A percentile compares a stretch with the other conserved stretches of the same genome.
Evolutionary conservation across 1,140 invertebrate genomes (phyloP).

Genomic region (Gryllus bimaculatus): DNA sequence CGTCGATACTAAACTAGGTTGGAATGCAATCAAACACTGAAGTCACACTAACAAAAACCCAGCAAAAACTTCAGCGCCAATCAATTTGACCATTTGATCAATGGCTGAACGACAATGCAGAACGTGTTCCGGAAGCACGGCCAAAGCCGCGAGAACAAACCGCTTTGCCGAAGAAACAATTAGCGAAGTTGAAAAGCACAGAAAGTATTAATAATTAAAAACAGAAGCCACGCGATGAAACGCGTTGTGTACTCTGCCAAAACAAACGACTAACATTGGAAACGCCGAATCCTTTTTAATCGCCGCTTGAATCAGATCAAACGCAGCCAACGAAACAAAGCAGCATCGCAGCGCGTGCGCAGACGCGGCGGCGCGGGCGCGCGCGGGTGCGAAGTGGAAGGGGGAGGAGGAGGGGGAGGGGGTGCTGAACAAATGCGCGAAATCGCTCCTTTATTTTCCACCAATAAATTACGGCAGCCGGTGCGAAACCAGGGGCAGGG

Average conservation of each 20-base stretch:
- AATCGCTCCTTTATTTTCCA: not conserved
- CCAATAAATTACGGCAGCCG: not conserved
- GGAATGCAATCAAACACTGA: too few relatives aligned
- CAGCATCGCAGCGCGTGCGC: not conserved
- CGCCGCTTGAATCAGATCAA: not conserved
- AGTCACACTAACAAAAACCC: too few relatives aligned
- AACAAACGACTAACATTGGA: not conserved
- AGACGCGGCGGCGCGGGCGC: not conserved
- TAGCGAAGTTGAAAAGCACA: not conserved
- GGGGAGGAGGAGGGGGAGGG: too few relatives aligned
- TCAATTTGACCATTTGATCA: not conserved
- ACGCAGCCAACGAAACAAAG: not conserved
- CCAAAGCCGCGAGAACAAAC: too few relatives aligned
- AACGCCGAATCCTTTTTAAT: not conserved
- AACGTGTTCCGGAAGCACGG: not conserved
- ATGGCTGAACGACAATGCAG: not conserved
- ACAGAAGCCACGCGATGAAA: not conserved
- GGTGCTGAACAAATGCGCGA: not conserved
- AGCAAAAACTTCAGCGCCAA: too few relatives aligned
- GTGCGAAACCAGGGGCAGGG: not conserved
- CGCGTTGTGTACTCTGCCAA: not conserved
- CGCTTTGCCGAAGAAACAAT: not conserved
- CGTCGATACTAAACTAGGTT: too few relatives aligned
- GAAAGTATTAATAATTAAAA: not conserved
- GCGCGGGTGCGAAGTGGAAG: not conserved